Conservation (phyloP, 2,797 vertebrate species). For the Phalanger gymnotis region DNA sequence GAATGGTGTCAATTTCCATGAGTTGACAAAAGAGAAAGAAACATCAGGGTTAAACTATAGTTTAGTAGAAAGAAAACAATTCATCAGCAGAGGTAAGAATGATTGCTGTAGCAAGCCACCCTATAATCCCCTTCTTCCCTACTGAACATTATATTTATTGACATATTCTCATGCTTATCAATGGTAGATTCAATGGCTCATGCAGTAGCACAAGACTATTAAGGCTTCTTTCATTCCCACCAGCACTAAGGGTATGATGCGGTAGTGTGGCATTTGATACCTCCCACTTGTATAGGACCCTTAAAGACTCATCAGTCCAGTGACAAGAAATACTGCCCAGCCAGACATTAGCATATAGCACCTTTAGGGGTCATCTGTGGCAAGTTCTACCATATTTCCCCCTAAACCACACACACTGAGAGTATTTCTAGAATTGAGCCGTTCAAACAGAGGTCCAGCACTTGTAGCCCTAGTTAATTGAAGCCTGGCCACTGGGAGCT, state of each 20-base stretch:
- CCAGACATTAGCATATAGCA: not conserved
- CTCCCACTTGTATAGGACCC: not conserved
- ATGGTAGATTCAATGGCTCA: not conserved
- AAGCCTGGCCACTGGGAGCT: too few species aligned
- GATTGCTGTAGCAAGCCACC: not conserved
- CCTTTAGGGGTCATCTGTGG: not conserved
- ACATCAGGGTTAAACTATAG: not conserved
- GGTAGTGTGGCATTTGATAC: not conserved
- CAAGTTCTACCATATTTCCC: too few species aligned
- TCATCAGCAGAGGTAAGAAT: not conserved
- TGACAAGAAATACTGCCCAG: not conserved
- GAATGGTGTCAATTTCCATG: not conserved
- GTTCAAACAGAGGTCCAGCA: too few species aligned
- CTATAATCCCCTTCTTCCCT: not conserved
- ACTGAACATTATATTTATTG: not conserved
- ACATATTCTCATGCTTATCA: not conserved
- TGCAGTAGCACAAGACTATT: not conserved
- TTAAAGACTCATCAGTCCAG: not conserved
- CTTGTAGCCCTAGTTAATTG: too few species aligned
- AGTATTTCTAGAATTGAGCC: too few species aligned
- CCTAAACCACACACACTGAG: too few species aligned
- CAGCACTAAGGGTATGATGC: not conserved
- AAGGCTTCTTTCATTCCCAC: not conserved
- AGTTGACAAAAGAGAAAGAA: not conserved
- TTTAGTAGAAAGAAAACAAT: not conserved